phyloP scores from a whole-genome alignment of 1,140 invertebrate genomes.

The Popillia japonica region DNA sequence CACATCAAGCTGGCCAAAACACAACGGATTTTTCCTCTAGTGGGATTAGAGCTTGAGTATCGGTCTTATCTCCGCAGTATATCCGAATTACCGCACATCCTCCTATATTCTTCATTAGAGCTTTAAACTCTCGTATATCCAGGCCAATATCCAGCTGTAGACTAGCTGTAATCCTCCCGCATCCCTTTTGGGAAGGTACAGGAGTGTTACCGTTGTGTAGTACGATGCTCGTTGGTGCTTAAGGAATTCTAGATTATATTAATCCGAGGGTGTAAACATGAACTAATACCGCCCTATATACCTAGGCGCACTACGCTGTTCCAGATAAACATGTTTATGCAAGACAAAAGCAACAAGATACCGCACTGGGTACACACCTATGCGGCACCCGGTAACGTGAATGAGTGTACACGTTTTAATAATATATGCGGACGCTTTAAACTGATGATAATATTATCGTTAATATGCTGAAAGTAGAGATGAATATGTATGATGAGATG shows the following conservation, averaged over 20 bases:
- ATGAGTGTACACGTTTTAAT: not conserved
- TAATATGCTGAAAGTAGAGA: conserved; percentile 6
- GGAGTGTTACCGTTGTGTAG: too few relatives aligned
- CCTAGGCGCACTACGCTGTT: not conserved
- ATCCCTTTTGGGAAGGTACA: too few relatives aligned
- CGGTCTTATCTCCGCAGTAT: too few relatives aligned
- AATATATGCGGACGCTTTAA: conserved; percentile 7
- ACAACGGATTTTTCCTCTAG: too few relatives aligned
- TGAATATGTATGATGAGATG: conserved; percentile 15
- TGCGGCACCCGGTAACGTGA: not conserved
- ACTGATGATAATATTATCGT: conserved; percentile 6
- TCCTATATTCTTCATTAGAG: too few relatives aligned
- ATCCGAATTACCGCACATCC: too few relatives aligned
- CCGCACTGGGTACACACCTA: too few relatives aligned
- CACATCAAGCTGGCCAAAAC: too few relatives aligned
- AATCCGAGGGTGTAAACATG: not conserved
- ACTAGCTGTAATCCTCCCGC: too few relatives aligned
- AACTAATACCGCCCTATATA: not conserved
- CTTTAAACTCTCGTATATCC: too few relatives aligned
- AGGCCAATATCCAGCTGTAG: too few relatives aligned
- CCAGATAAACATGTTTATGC: not conserved
- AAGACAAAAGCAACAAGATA: not conserved
- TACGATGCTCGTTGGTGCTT: not conserved
- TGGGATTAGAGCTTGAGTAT: too few relatives aligned
- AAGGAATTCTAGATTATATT: conserved; percentile 2